These are phyloP conservation scores for Colletes collaris DNA, from an alignment of 2,888 invertebrate species.

Conservation along the genomic window DNA sequence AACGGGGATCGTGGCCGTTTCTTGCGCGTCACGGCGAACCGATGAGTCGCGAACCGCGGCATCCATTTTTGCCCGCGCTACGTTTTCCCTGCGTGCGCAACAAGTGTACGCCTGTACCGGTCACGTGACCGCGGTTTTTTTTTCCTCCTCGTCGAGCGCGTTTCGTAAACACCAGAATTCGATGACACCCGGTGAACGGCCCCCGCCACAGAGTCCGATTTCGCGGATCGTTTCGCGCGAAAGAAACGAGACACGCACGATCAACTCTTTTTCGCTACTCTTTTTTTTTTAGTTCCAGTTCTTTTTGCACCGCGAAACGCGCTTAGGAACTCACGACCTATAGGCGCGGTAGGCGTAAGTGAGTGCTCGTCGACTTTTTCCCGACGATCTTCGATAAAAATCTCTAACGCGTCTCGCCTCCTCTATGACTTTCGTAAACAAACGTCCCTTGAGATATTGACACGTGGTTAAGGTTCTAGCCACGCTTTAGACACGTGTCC, in stretches of 20 bases:
- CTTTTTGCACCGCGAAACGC: not conserved
- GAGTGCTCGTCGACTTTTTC: not conserved
- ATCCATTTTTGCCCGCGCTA: constrained; percentile 9
- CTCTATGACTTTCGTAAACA: constrained; percentile 63
- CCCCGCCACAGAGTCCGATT: too few species aligned
- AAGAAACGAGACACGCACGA: too few species aligned
- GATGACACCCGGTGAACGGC: not conserved
- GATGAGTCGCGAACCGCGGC: constrained; percentile 1
- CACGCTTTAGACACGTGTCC: constrained; percentile 72
- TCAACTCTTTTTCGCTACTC: not conserved
- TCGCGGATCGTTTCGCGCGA: too few species aligned
- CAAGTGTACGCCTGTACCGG: constrained; percentile 23
- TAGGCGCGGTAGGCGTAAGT: constrained; percentile 2
- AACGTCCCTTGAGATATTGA: constrained; percentile 68
- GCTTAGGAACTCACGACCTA: too few species aligned
- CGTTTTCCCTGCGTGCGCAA: constrained; percentile 23
- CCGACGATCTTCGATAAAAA: constrained; percentile 49
- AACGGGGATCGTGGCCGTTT: constrained; percentile 5
- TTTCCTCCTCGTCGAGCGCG: not conserved
- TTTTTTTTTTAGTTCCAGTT: not conserved
- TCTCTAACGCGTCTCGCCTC: constrained; percentile 52
- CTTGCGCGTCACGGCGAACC: not conserved
- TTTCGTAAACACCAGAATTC: constrained; percentile 1
- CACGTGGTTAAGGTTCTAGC: constrained; percentile 68
- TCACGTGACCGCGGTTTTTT: constrained; percentile 16